Percentiles rank a stretch among this genome's conserved stretches.
Evolutionary conservation across 2,797 vertebrate genomes (phyloP).

Genomic region (Xerus rutilus): DNA sequence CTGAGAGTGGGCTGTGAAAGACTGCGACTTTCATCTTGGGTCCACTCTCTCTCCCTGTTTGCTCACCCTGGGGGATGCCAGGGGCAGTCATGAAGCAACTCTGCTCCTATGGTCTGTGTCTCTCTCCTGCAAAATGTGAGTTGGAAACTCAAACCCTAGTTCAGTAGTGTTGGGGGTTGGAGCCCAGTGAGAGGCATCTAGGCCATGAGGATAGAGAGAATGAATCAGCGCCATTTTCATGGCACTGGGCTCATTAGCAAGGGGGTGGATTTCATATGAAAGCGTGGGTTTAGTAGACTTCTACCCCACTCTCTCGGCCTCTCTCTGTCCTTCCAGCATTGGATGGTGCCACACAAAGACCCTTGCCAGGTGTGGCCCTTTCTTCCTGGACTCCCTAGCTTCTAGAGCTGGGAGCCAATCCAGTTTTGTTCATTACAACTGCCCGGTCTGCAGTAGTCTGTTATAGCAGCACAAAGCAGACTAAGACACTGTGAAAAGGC

Average conservation of each 20-base stretch:
- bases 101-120: neutral
- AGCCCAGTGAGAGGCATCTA: too few relatives aligned
- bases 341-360: too few relatives aligned
- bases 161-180: neutral
- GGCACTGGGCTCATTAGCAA: neutral
- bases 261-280: neutral
- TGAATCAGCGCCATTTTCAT: neutral
- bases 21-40: neutral
- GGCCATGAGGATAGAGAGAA: neutral
- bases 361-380: neutral
- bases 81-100: neutral
- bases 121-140: neutral
- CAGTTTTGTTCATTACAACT: too few relatives aligned
- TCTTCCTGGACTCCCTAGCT: neutral
- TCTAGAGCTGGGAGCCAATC: neutral
- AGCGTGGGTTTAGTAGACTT: neutral
- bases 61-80: too few relatives aligned
- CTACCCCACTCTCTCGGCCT: fast-evolving
- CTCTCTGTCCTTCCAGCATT: too few relatives aligned
- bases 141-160: neutral
- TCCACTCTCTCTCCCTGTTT: neutral
- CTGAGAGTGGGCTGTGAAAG: neutral
- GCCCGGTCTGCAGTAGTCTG: neutral
- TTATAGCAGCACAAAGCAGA: too few relatives aligned
- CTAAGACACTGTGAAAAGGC: neutral